Evolutionary conservation across 2,797 vertebrate genomes (phyloP), one percentile per base, ranked within the genome.

Genomic region (Merluccius polli): DNA sequence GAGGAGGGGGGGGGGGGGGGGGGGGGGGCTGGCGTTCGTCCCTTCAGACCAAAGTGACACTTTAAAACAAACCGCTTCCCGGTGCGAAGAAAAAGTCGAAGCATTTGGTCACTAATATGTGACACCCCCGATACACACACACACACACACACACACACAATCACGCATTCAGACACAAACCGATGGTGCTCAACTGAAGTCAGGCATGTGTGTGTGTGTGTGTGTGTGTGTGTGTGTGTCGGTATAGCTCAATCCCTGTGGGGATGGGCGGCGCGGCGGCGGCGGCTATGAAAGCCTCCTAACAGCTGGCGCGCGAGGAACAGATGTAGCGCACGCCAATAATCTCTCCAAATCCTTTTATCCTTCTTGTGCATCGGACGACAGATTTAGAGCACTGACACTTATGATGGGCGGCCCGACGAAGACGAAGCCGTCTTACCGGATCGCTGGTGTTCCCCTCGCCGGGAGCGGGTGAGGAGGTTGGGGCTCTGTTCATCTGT

Each of bases 331-430:
- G 81, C 81, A 82, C 80, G 82, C 82, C 85, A 88, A 83, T 91
- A 93, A 92, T 92, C 89, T 90, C 80, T 84, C 87, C 73, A 87
- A 91, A 92, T 88, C 85, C 79, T 75, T 90, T 87, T 83, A 80
- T 90, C 91, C 84, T 89, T 84, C 78, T 80, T 78, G 32, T 83
- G 78, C 87, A 86, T 91, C 84, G 81, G 83, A 82, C 88, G 86
- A 91, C 91, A 90, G 83, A 92, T 90, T 91, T 88, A 89, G 89
- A 85, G 85, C 83, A 84, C 81, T 65, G 59, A 65, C 59, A 27
- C 59, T 65, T 12, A 27, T 24, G 59, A 65, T 27, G 59, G 59
- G 13, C 16, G 36, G 3, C 36, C 36, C 6, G 11, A n/a, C n/a
- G n/a, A n/a, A n/a, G n/a, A n/a, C 11, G 36, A 1, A 38, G 36